Percentiles rank a stretch among this genome's conserved stretches.
Conservation (phyloP, 2,888 invertebrate species). For the Strigamia crassipes region DNA sequence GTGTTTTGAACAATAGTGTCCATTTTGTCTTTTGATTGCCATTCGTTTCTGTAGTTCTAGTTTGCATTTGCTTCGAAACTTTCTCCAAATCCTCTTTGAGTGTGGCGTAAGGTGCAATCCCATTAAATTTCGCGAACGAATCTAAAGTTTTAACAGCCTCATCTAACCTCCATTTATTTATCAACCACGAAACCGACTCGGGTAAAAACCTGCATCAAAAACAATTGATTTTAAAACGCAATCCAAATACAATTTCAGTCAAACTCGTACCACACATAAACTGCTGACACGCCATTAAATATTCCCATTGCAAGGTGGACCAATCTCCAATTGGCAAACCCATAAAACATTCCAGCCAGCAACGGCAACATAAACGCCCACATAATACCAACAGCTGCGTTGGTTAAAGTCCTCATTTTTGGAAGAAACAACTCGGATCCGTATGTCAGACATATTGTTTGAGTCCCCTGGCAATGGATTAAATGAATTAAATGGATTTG, state of each 20-base stretch:
- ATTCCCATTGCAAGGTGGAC: constrained; percentile 43
- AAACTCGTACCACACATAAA: constrained; percentile 46
- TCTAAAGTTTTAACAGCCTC: constrained; percentile 50
- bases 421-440: constrained; percentile 42
- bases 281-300: background rate
- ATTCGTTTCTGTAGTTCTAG: background rate
- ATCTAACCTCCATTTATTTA: constrained; percentile 51
- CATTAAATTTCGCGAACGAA: constrained; percentile 47
- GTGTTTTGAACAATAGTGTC: background rate
- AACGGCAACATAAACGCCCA: constrained; percentile 41
- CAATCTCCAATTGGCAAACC: constrained; percentile 26
- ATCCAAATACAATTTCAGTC: background rate
- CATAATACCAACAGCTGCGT: background rate
- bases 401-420: constrained; percentile 4
- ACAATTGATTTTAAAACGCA: no score
- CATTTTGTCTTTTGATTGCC: background rate
- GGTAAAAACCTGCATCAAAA: constrained; percentile 52
- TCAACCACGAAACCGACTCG: constrained; percentile 53
- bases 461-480: background rate
- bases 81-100: constrained; percentile 15
- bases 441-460: constrained; percentile 37
- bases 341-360: constrained; percentile 22
- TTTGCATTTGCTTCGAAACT: background rate
- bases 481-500: no score
- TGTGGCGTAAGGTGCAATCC: background rate